Percentiles rank a stretch among this genome's conserved stretches.
These are phyloP conservation scores for Meta bourneti DNA, from an alignment of 2,888 invertebrate genomes.

Conservation along the genomic window DNA sequence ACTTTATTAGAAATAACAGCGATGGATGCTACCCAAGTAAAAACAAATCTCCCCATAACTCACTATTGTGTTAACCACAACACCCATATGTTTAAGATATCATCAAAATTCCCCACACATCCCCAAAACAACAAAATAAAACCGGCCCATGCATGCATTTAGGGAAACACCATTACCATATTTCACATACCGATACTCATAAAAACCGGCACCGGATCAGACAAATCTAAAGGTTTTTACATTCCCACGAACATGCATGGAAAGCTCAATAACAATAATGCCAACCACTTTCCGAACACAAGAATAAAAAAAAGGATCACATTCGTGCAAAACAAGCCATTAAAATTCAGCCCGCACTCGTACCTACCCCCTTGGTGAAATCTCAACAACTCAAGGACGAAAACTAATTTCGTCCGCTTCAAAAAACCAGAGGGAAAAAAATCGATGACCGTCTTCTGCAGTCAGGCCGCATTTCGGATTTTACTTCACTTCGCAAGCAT, in stretches of 20 bases:
- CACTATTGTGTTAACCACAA: neutral
- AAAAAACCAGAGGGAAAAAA: neutral
- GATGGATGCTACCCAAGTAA: neutral
- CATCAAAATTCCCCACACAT: neutral
- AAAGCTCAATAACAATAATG: neutral
- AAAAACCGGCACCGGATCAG: neutral
- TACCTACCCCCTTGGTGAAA: neutral
- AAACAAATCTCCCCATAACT: neutral
- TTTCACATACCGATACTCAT: neutral
- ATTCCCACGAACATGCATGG: neutral
- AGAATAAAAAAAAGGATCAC: neutral
- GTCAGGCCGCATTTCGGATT: conserved; percentile 11
- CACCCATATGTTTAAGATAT: neutral
- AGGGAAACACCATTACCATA: neutral
- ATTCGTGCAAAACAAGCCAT: neutral
- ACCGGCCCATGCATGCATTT: neutral
- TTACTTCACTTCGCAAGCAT: conserved; percentile 2
- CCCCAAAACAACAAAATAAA: neutral
- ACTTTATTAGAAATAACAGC: too few species aligned
- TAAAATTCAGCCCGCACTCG: conserved; percentile 8
- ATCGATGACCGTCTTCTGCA: neutral
- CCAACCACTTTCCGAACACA: neutral
- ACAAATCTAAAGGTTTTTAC: neutral
- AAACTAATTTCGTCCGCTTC: conserved; percentile 12
- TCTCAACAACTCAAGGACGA: conserved; percentile 6